Evolutionary conservation across 2,888 invertebrate species (phyloP), one percentile per base, ranked within the genome.

Genomic region (Caenorhabditis sp.): DNA sequence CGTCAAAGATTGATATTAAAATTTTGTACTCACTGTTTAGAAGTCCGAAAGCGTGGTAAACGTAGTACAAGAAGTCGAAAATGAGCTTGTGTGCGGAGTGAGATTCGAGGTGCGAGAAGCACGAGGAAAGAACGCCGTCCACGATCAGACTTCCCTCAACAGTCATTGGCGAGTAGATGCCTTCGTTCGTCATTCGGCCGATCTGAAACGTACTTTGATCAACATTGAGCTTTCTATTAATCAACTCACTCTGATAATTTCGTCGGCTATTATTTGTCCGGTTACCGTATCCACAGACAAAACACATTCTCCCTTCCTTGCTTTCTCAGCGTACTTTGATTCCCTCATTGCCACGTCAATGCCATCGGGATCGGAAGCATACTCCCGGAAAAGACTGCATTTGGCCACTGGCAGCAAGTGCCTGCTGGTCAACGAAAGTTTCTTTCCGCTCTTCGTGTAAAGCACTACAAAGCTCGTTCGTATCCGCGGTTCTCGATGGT

Each of bases 81-180:
- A 86, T 81, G 8, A 87, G 73, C 80, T 88, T 88, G 56, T 88
- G 88, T 20, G 85, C 78, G 7, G 84, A 78, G 55, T 88, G 88
- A 11, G 83, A 82, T 63, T 88, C 88, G 20, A 88, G 68, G 68
- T 88, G 88, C 3, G 87, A 85, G 83, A 88, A 88, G 66, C 88
- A 88, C 2, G 87, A 87, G 8, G 87, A 73, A 22, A 88, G 82
- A 2, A 88, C 80, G 15, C 85, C 87, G 50, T 88, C 85, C 11
- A 83, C 85, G 6, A 88, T 65, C 7, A 88, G 50, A 17, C 85
- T 68, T 11, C 88, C 88, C 55, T 88, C 88, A 3, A 88, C 87
- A 3, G 88, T 88, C 85, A 88, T 87, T 17, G 88, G 88, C 37
- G 87, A 86, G 68, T 88, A 88, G 78, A 88, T 88, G 58, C 88